A percentile compares a stretch with the other conserved stretches of the same genome.
These are phyloP conservation scores for Pygoscelis adeliae DNA, from an alignment of 2,113 vertebrate genomes.

Conservation along the genomic window DNA sequence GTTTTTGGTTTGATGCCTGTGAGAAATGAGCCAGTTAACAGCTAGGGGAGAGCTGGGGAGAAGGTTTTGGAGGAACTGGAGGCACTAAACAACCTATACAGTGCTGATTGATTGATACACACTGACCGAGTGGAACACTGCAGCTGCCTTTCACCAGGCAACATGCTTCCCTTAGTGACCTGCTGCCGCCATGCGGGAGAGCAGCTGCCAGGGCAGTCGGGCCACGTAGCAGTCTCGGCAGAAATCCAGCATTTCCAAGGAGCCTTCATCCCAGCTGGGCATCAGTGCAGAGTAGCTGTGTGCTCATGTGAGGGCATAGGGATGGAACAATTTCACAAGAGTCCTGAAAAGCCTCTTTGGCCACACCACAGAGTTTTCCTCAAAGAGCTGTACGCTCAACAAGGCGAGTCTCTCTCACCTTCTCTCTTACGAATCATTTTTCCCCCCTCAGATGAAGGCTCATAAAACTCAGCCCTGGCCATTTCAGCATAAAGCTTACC, in stretches of 20 bases:
- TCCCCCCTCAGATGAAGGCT: neutral
- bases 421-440: neutral
- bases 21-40: neutral
- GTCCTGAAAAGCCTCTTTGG: neutral
- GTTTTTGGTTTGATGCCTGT: neutral
- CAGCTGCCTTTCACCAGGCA: neutral
- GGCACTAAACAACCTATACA: neutral
- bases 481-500: neutral
- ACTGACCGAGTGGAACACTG: neutral
- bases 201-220: neutral
- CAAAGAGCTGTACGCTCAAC: neutral
- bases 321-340: neutral
- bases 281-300: neutral
- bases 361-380: neutral
- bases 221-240: rapidly evolving
- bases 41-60: neutral
- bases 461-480: too few species aligned
- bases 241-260: neutral
- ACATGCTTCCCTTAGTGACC: neutral
- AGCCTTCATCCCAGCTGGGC: neutral
- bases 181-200: neutral
- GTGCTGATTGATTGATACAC: neutral
- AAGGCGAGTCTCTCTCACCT: too few species aligned
- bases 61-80: neutral
- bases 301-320: neutral